phyloP scores from a whole-genome alignment of 30 jellyfish, hydroid and myxozoan species.

The Catostylus mosaicus region DNA sequence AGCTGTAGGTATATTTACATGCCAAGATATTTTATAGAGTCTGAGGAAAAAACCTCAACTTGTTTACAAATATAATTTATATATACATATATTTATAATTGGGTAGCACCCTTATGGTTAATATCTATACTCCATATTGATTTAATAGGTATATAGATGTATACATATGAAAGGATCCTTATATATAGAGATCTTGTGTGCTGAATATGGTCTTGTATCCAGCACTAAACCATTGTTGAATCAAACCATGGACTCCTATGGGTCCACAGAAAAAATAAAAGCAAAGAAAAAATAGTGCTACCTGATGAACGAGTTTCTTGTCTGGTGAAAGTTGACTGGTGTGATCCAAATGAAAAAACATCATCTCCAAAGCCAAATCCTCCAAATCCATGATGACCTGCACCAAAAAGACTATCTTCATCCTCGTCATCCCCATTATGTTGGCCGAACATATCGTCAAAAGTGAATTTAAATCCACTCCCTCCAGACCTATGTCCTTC shows the following conservation, averaged over 20 bases:
- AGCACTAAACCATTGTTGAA: neutral
- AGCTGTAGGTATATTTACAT: too few species aligned
- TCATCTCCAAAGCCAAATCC: slow-evolving; percentile 73
- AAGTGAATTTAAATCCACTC: slow-evolving; percentile 54
- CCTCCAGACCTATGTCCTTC: slow-evolving; percentile 22
- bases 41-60: too few species aligned
- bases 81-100: too few species aligned
- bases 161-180: too few species aligned
- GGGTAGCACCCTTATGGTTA: too few species aligned
- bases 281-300: neutral
- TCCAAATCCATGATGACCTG: slow-evolving; percentile 65
- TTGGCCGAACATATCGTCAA: slow-evolving; percentile 39
- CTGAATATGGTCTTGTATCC: too few species aligned
- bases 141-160: too few species aligned
- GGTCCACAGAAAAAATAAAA: neutral
- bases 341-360: slow-evolving; percentile 64
- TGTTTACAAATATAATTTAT: too few species aligned
- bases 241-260: too few species aligned
- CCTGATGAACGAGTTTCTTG: slow-evolving; percentile 61
- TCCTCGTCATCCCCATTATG: slow-evolving; percentile 78
- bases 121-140: too few species aligned
- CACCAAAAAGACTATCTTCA: slow-evolving; percentile 77
- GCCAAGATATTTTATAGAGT: too few species aligned
- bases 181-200: too few species aligned
- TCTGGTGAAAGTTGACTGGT: slow-evolving; percentile 31